A percentile compares a stretch with the other conserved stretches of the same genome.
Conservation (phyloP, 2,113 vertebrate genomes). For the Myrmecophaga tridactyla region DNA sequence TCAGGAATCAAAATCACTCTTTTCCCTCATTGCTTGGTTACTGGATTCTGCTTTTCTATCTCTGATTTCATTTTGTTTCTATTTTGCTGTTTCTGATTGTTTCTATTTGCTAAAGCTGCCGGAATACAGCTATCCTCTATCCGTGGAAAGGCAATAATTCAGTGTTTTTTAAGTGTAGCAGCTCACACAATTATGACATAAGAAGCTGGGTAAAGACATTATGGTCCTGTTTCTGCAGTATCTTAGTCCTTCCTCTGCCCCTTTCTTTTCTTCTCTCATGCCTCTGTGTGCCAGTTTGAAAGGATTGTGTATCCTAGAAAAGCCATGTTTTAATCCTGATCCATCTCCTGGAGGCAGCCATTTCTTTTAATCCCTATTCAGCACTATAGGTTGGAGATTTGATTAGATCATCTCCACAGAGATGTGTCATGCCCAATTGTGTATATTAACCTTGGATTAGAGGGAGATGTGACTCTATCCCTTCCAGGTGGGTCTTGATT, state of each 20-base stretch:
- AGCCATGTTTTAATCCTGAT: too few relatives aligned
- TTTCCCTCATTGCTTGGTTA: neutral
- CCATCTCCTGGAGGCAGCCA: too few relatives aligned
- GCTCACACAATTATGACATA: neutral
- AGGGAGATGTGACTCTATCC: too few relatives aligned
- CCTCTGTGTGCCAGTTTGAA: too few relatives aligned
- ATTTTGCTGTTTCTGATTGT: neutral
- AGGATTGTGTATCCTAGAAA: too few relatives aligned
- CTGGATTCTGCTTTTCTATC: neutral
- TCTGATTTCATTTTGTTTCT: neutral
- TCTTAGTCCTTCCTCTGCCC: neutral
- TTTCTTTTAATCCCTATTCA: too few relatives aligned
- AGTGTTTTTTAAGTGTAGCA: neutral
- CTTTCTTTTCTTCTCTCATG: neutral
- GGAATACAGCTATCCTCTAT: neutral
- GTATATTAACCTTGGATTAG: too few relatives aligned
- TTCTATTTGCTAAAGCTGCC: too few relatives aligned
- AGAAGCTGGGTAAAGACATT: neutral
- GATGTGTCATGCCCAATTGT: too few relatives aligned
- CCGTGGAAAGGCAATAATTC: neutral
- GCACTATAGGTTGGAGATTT: too few relatives aligned
- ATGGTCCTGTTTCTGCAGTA: neutral
- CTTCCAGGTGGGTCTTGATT: too few relatives aligned
- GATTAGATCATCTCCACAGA: too few relatives aligned
- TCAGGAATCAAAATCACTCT: neutral